Conservation (phyloP, 2,888 invertebrate genomes). For the Strigamia maritima region DNA sequence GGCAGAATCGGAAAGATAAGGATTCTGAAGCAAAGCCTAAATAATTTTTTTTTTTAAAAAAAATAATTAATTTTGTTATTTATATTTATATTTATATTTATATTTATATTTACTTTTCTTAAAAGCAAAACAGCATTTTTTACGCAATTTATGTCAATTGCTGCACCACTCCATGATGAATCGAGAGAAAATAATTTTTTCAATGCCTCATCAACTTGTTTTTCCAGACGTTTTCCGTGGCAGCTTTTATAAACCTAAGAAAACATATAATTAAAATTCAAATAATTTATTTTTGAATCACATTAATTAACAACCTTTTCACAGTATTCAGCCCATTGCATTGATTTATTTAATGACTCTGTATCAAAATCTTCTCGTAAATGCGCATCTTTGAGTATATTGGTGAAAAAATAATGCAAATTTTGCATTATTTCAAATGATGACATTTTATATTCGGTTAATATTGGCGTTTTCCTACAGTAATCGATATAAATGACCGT, state of each 20-base stretch:
- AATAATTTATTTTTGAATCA: not conserved
- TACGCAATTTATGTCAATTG: not conserved
- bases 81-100: not conserved
- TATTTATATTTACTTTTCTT: not conserved
- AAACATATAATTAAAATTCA: not conserved
- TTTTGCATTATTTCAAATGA: not conserved
- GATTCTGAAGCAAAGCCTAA: conserved; percentile 1
- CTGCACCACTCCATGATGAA: not conserved
- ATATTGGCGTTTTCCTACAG: no score
- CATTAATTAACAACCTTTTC: not conserved
- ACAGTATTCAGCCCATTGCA: not conserved
- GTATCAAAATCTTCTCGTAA: not conserved
- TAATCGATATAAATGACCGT: not conserved
- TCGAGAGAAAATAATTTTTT: not conserved
- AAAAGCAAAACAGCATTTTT: not conserved
- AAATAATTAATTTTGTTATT: not conserved
- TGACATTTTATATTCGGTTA: not conserved
- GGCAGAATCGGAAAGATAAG: not conserved
- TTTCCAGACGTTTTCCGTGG: not conserved
- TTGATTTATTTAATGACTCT: not conserved
- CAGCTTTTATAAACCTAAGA: not conserved
- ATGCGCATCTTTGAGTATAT: not conserved
- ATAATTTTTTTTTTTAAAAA: no score
- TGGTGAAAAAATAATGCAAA: not conserved
- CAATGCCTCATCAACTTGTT: not conserved